phyloP scores from a whole-genome alignment of 2,797 vertebrate species.

The Scomberomorus guttatus region DNA sequence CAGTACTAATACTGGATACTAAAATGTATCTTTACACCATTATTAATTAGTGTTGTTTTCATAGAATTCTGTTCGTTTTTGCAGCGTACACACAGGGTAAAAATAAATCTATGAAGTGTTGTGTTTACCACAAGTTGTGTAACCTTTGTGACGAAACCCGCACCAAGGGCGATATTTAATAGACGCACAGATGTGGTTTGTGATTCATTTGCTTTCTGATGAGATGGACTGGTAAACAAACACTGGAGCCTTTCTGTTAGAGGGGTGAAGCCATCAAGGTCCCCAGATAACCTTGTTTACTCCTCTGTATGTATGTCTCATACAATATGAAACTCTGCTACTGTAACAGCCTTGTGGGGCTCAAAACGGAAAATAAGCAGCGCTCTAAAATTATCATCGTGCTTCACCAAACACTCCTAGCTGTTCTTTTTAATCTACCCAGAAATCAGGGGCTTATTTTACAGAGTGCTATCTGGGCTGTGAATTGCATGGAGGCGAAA shows the following conservation, averaged over 20 bases:
- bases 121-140: constrained; percentile 27
- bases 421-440: constrained; percentile 46
- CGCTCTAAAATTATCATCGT: constrained; percentile 34
- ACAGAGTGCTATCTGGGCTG: constrained; percentile 54
- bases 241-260: constrained; percentile 47
- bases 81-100: background rate
- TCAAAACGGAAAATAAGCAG: constrained; percentile 31
- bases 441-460: constrained; percentile 48
- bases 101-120: background rate
- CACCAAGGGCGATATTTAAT: constrained; percentile 51
- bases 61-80: background rate
- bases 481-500: constrained; percentile 66
- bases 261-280: constrained; percentile 65
- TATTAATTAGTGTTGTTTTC: background rate
- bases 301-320: constrained; percentile 32
- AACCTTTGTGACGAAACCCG: constrained; percentile 22
- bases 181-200: constrained; percentile 38
- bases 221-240: constrained; percentile 63
- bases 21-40: background rate
- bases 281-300: constrained; percentile 71
- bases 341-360: background rate
- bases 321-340: constrained; percentile 38
- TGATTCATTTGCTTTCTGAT: constrained; percentile 63
- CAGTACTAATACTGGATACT: background rate
- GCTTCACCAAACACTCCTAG: constrained; percentile 16